Percentiles rank a stretch among this genome's conserved stretches.
These are phyloP conservation scores for Umimayanthus chanpuru DNA, from an alignment of 92 coral and sea anemone genomes.

Conservation along the genomic window DNA sequence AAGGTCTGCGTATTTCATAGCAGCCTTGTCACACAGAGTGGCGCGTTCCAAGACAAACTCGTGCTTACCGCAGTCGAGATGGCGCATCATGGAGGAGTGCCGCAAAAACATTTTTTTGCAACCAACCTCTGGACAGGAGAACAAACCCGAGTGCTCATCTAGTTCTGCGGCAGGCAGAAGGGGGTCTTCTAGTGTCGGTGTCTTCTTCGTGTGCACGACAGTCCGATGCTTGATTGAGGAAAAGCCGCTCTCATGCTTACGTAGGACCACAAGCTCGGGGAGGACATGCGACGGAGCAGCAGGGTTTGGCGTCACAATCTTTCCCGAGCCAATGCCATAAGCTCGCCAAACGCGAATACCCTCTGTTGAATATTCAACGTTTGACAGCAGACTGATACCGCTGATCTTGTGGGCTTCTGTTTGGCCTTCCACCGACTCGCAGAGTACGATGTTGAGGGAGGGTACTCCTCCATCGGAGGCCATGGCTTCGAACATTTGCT, in stretches of 20 bases:
- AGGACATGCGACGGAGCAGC: constrained; percentile 7
- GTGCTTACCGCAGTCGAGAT: constrained; percentile 41
- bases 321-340: constrained; percentile 29
- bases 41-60: constrained; percentile 32
- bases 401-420: constrained; percentile 15
- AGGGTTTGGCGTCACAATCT: constrained; percentile 15
- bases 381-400: constrained; percentile 25
- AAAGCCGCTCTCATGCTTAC: constrained; percentile 26
- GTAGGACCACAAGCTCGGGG: constrained; percentile 26
- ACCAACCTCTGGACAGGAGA: constrained; percentile 37
- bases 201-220: constrained; percentile 27
- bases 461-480: constrained; percentile 27
- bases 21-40: constrained; percentile 38
- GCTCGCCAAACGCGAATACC: constrained; percentile 21
- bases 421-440: constrained; percentile 6
- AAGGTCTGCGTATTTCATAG: constrained; percentile 31
- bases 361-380: constrained; percentile 14
- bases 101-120: constrained; percentile 30
- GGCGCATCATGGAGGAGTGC: constrained; percentile 38
- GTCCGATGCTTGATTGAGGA: constrained; percentile 24
- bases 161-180: constrained; percentile 27
- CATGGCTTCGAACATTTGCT: constrained; percentile 29
- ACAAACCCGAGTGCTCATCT: constrained; percentile 35
- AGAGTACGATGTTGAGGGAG: constrained; percentile 23
- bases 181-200: constrained; percentile 34